Percentiles rank a stretch among this genome's conserved stretches.
phyloP scores from a whole-genome alignment of 2,797 vertebrate species.

The Alcedo quadribrachys region DNA sequence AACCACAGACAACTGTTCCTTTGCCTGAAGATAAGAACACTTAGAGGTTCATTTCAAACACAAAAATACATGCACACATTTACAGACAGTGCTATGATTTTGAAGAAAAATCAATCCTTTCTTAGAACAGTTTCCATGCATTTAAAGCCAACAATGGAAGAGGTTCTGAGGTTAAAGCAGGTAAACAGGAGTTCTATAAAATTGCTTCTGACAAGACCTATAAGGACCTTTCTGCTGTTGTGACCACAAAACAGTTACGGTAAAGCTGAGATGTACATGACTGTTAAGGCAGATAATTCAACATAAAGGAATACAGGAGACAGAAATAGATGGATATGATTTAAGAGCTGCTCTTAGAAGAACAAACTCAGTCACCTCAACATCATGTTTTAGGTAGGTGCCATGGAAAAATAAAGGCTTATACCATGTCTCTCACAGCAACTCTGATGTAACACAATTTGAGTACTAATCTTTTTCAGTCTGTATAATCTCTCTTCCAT shows the following conservation, averaged over 20 bases:
- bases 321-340: neutral
- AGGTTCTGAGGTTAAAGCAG: neutral
- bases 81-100: neutral
- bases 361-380: neutral
- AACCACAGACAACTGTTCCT: neutral
- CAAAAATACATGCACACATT: neutral
- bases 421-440: neutral
- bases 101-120: neutral
- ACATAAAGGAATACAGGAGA: neutral
- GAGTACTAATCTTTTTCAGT: neutral
- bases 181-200: neutral
- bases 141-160: neutral
- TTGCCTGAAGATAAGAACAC: slow-evolving; percentile 33
- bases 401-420: neutral
- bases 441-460: neutral
- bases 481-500: neutral
- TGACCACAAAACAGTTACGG: neutral
- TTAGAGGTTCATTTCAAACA: neutral
- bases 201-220: neutral
- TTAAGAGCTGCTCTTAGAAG: neutral
- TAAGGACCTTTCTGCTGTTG: neutral
- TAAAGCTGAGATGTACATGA: neutral
- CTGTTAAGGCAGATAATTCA: neutral
- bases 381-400: neutral
- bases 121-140: neutral